Conservation (phyloP, 2,888 invertebrate genomes). For the Temnothorax ravouxi region DNA sequence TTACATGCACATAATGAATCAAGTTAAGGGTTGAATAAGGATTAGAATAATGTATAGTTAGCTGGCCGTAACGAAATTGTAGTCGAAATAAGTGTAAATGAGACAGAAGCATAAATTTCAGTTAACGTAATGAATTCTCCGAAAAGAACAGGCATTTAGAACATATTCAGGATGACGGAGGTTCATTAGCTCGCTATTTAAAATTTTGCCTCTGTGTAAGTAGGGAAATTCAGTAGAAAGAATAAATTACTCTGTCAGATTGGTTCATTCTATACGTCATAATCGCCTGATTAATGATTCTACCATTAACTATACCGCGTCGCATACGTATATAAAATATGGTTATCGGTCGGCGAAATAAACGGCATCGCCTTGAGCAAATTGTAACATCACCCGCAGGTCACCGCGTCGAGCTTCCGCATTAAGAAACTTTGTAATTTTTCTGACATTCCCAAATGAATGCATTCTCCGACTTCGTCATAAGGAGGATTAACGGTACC, state of each 20-base stretch:
- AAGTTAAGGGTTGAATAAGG: not conserved
- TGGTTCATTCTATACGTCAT: slow-evolving; percentile 43
- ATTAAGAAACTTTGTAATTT: slow-evolving; percentile 66
- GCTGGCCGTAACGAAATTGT: not conserved
- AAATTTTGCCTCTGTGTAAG: slow-evolving; percentile 30
- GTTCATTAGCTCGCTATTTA: slow-evolving; percentile 51
- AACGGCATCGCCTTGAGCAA: slow-evolving; percentile 19
- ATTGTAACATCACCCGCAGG: slow-evolving; percentile 52
- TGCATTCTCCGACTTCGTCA: slow-evolving; percentile 67
- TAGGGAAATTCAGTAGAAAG: slow-evolving; percentile 9
- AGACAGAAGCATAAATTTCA: slow-evolving; percentile 12
- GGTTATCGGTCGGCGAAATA: slow-evolving; percentile 34
- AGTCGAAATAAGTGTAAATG: slow-evolving; percentile 32
- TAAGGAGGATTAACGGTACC: slow-evolving; percentile 71
- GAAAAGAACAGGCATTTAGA: slow-evolving; percentile 27
- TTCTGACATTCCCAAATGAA: slow-evolving; percentile 68
- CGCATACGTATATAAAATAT: slow-evolving; percentile 48
- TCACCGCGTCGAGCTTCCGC: slow-evolving; percentile 39
- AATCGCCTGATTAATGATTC: slow-evolving; percentile 49
- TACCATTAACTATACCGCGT: slow-evolving; percentile 37
- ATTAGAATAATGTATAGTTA: not conserved
- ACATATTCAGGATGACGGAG: slow-evolving; percentile 31
- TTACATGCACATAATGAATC: not conserved
- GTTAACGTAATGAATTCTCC: slow-evolving; percentile 15
- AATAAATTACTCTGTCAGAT: slow-evolving; percentile 55